These are phyloP conservation scores for Euzophera pinguis DNA, from an alignment of 2,888 invertebrate genomes.

Conservation along the genomic window DNA sequence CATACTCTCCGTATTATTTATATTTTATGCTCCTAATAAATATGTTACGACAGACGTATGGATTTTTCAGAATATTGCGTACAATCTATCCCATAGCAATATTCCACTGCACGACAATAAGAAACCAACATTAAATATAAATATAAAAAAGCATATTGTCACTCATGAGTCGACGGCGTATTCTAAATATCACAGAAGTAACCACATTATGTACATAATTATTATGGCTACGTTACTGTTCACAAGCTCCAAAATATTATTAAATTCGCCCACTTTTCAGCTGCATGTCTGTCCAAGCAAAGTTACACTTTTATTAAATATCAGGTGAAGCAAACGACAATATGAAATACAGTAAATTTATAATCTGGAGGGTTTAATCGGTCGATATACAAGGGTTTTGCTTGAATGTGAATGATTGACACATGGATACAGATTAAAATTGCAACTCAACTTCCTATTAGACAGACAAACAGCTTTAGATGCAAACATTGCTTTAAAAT, in stretches of 20 bases:
- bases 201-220: slow-evolving; percentile 35
- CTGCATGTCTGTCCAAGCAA: neutral
- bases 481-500: neutral
- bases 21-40: too few species aligned
- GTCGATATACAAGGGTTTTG: too few species aligned
- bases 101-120: slow-evolving; percentile 24
- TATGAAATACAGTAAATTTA: too few species aligned
- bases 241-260: slow-evolving; percentile 12
- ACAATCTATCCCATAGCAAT: too few species aligned
- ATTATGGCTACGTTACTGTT: slow-evolving; percentile 24
- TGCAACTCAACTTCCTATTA: neutral
- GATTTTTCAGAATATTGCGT: too few species aligned
- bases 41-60: too few species aligned
- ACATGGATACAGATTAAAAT: neutral
- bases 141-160: slow-evolving; percentile 36
- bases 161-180: slow-evolving; percentile 34
- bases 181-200: slow-evolving; percentile 56
- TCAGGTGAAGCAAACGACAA: too few species aligned
- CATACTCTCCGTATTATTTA: too few species aligned
- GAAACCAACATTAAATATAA: slow-evolving; percentile 34
- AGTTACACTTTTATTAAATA: neutral
- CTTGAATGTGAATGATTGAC: too few species aligned
- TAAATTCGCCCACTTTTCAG: neutral
- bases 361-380: too few species aligned
- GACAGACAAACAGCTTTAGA: neutral